These are phyloP conservation scores for Trichopria drosophilae DNA, from an alignment of 2,888 invertebrate species.

Conservation along the genomic window DNA sequence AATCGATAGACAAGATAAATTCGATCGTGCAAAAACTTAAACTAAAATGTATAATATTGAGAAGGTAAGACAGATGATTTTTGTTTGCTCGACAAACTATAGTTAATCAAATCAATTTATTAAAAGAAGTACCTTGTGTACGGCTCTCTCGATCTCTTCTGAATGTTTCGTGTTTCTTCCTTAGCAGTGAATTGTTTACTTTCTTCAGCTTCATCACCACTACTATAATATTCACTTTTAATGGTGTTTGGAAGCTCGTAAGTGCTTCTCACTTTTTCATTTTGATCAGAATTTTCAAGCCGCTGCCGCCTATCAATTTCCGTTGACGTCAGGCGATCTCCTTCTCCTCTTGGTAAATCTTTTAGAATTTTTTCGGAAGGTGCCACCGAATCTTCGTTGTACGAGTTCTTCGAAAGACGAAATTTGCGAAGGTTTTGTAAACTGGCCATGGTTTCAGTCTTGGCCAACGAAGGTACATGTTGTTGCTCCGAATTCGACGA, in stretches of 20 bases:
- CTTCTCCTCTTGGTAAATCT: slow-evolving; percentile 23
- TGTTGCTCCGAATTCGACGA: background rate
- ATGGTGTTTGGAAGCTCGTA: slow-evolving; percentile 37
- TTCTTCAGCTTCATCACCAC: slow-evolving; percentile 31
- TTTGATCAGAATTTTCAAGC: slow-evolving; percentile 27
- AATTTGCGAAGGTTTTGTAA: slow-evolving; percentile 47
- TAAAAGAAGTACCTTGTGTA: too few species aligned
- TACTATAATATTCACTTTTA: slow-evolving; percentile 36
- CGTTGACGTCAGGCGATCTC: slow-evolving; percentile 25
- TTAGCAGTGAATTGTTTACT: background rate
- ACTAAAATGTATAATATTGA: too few species aligned
- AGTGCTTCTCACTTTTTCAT: slow-evolving; percentile 25
- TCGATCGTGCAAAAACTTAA: too few species aligned
- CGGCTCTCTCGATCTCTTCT: too few species aligned
- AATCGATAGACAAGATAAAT: too few species aligned
- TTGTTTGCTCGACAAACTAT: too few species aligned
- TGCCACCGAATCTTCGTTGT: slow-evolving; percentile 21
- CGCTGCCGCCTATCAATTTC: slow-evolving; percentile 28
- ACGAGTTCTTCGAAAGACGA: slow-evolving; percentile 35
- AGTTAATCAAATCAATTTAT: too few species aligned
- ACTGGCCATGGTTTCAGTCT: slow-evolving; percentile 47
- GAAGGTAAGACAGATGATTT: too few species aligned
- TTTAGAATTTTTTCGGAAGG: slow-evolving; percentile 16
- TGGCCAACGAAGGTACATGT: too few species aligned
- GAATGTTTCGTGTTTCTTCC: too few species aligned